Base-by-base conservation (phyloP, 2,113 vertebrate genomes). In the Taxidea taxus region DNA sequence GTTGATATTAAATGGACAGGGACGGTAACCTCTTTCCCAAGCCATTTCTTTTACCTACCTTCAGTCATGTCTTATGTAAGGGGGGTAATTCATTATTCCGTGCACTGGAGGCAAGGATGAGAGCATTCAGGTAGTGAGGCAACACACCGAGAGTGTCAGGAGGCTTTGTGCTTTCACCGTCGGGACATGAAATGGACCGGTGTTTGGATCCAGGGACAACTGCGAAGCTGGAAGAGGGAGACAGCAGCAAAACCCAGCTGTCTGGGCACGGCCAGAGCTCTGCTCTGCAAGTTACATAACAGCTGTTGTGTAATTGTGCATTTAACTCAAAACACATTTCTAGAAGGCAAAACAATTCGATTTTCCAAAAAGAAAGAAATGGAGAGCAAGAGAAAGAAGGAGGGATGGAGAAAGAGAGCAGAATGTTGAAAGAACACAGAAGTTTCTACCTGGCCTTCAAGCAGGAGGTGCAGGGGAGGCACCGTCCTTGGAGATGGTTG, bases 221-320 rank as follows among this genome's bases (percentile, higher is more conserved):
- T 95, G 83, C 21, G 68, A 83, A 9, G 39, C 87, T 66, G 75
- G 34, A 81, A 95, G 66, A 56, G 84, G 39, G 62, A 77, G 75
- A 92, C 83, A 92, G 70, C 15, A 83, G 74, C 75, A 83, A 97
- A 95, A 88, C 93, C 93, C 97, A 98, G 97, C 95, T 97, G 97
- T 90, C 92, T 74, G 64, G 84, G 64, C 87, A 87, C 20, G 84
- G 92, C 81, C 13, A 2, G 20, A 92, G 56, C 34, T n/a, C 44
- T 20, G 34, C 12, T 31, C 74, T 62, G 56, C 39, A n/a, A 78
- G 92, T 97, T 97, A 97, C 47, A 56, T 95, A 98, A 98, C 95
- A 97, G 97, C 96, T 97, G 87, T 96, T 97, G 96, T 94, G 66
- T 93, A 96, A 98, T 91, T 97, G 81, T 37, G 44, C 90, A 86